Evolutionary conservation across 1,140 invertebrate species (phyloP).

Genomic region (Lepidotrigona ventralis): DNA sequence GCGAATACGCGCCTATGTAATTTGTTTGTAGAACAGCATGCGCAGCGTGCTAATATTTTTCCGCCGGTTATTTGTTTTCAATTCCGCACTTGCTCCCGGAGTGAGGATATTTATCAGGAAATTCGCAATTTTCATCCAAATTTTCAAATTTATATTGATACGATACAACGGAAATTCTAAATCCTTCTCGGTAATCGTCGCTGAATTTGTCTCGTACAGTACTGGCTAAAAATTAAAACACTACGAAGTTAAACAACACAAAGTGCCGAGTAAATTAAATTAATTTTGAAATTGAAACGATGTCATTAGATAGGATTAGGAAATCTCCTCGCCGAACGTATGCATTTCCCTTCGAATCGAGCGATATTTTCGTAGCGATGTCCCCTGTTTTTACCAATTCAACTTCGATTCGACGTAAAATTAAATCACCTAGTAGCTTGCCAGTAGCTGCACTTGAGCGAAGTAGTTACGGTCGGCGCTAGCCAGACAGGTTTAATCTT

Average conservation of each 20-base stretch:
- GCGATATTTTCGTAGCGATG: background rate
- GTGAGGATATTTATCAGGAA: background rate
- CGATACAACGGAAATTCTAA: no score
- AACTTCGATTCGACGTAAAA: background rate
- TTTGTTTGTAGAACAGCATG: background rate
- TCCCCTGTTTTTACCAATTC: background rate
- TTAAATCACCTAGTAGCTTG: background rate
- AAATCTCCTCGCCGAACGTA: background rate
- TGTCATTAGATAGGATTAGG: background rate
- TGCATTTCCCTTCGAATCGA: background rate
- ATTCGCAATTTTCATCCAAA: no score
- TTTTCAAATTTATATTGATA: no score
- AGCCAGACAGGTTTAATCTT: background rate
- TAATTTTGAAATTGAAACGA: no score
- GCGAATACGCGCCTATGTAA: background rate
- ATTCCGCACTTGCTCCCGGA: background rate
- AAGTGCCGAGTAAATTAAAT: no score
- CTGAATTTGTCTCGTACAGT: no score
- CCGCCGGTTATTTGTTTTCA: background rate
- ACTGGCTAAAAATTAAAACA: no score
- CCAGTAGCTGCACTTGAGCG: background rate
- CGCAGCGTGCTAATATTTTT: background rate
- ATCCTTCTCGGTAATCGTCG: no score
- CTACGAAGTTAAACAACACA: no score
- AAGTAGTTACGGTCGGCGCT: background rate